phyloP scores from a whole-genome alignment of 2,888 invertebrate species.

The Rotaria macrura region DNA sequence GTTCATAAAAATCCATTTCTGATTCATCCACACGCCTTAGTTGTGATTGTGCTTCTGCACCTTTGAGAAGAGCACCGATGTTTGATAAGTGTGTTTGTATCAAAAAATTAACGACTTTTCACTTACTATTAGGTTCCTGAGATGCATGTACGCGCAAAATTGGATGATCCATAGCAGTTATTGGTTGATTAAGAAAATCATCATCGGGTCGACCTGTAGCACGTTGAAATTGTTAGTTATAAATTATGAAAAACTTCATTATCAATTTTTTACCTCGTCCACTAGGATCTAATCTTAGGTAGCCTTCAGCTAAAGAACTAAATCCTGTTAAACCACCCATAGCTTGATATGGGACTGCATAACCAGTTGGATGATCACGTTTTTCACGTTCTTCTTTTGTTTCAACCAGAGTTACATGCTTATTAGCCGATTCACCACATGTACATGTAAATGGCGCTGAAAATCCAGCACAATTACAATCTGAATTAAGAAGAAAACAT shows the following conservation, averaged over 20 bases:
- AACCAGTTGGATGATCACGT: slow-evolving; percentile 46
- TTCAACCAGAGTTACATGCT: slow-evolving; percentile 43
- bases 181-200: slow-evolving; percentile 46
- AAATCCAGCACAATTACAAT: slow-evolving; percentile 42
- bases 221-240: too few species aligned
- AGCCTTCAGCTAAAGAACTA: slow-evolving; percentile 49
- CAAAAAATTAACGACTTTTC: too few species aligned
- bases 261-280: slow-evolving; percentile 47
- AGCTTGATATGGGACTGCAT: slow-evolving; percentile 46
- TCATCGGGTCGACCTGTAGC: too few species aligned
- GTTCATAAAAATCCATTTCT: slow-evolving; percentile 49
- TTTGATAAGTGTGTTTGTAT: too few species aligned
- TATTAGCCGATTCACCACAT: slow-evolving; percentile 42
- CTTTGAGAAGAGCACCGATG: too few species aligned
- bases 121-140: too few species aligned
- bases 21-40: slow-evolving; percentile 42
- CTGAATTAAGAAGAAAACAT: background rate
- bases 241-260: too few species aligned
- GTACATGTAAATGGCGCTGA: slow-evolving; percentile 47
- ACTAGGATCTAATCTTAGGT: slow-evolving; percentile 48
- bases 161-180: slow-evolving; percentile 45
- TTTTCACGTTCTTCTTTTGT: slow-evolving; percentile 46
- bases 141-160: slow-evolving; percentile 39
- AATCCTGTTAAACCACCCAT: slow-evolving; percentile 51
- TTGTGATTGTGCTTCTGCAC: too few species aligned